phyloP scores from a whole-genome alignment of 1,140 invertebrate genomes.

The Vanessa tameamea region DNA sequence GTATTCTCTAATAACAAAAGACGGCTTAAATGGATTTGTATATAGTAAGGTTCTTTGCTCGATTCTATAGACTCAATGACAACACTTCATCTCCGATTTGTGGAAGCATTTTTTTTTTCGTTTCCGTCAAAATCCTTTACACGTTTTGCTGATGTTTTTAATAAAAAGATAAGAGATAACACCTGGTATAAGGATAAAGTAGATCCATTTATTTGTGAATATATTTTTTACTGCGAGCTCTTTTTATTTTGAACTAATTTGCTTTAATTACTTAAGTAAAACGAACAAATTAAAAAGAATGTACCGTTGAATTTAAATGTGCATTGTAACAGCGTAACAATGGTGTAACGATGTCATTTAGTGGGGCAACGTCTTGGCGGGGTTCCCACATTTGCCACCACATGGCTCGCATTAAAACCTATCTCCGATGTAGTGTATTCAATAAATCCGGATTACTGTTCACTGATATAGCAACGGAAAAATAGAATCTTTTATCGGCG shows the following conservation, averaged over 20 bases:
- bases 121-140: slow-evolving; percentile 54
- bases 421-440: slow-evolving; percentile 66
- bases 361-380: slow-evolving; percentile 73
- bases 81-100: slow-evolving; percentile 49
- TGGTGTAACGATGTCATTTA: slow-evolving; percentile 74
- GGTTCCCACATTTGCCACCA: slow-evolving; percentile 78
- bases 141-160: slow-evolving; percentile 12
- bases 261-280: slow-evolving; percentile 18
- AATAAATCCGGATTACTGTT: slow-evolving; percentile 75
- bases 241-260: not conserved
- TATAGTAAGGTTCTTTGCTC: slow-evolving; percentile 54
- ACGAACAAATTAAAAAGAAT: slow-evolving; percentile 27
- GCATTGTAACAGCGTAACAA: slow-evolving; percentile 64
- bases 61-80: slow-evolving; percentile 65
- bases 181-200: slow-evolving; percentile 39
- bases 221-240: too few relatives aligned
- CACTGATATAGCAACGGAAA: slow-evolving; percentile 64
- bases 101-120: slow-evolving; percentile 54
- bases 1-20: slow-evolving; percentile 73
- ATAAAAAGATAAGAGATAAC: slow-evolving; percentile 32
- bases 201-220: too few relatives aligned
- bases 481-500: slow-evolving; percentile 28
- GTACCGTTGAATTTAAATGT: slow-evolving; percentile 33
- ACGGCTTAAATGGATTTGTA: slow-evolving; percentile 43
- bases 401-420: slow-evolving; percentile 73